These are phyloP conservation scores for Psophia crepitans DNA, from an alignment of 2,113 vertebrate species.

Conservation along the genomic window DNA sequence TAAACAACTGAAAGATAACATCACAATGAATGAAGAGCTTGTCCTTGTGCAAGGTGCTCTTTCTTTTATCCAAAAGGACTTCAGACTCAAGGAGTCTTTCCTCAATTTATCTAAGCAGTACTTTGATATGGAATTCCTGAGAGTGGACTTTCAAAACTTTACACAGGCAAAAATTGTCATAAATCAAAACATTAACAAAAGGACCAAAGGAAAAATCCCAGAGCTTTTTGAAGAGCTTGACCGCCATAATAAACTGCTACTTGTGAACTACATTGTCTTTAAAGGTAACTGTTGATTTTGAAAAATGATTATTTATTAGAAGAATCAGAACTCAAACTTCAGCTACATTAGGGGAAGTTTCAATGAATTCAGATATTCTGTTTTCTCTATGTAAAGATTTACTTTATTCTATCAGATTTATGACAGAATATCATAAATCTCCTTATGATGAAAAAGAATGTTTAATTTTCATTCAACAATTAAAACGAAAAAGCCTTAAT, in stretches of 20 bases:
- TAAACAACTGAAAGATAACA: constrained; percentile 74
- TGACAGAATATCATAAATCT: no score
- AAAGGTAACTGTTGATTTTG: constrained; percentile 74
- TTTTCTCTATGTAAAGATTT: not conserved
- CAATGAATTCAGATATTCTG: not conserved
- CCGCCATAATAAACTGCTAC: constrained; percentile 73
- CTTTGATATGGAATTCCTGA: constrained; percentile 79
- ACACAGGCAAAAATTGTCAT: constrained; percentile 70
- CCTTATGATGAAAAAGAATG: not conserved
- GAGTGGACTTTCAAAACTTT: constrained; percentile 76
- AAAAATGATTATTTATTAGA: not conserved
- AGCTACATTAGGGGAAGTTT: not conserved
- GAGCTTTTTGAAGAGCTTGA: constrained; percentile 77
- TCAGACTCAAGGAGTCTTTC: constrained; percentile 74
- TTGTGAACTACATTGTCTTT: constrained; percentile 85
- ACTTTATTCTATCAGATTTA: not conserved
- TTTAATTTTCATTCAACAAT: not conserved
- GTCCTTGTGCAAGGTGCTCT: constrained; percentile 75
- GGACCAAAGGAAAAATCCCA: constrained; percentile 76
- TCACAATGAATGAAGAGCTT: constrained; percentile 76
- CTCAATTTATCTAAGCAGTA: constrained; percentile 77
- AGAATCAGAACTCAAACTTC: not conserved
- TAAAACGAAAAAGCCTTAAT: not conserved
- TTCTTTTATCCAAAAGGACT: constrained; percentile 78
- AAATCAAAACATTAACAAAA: constrained; percentile 79